Base-by-base conservation (phyloP, 2,797 vertebrate species). In the Argentina silus region DNA sequence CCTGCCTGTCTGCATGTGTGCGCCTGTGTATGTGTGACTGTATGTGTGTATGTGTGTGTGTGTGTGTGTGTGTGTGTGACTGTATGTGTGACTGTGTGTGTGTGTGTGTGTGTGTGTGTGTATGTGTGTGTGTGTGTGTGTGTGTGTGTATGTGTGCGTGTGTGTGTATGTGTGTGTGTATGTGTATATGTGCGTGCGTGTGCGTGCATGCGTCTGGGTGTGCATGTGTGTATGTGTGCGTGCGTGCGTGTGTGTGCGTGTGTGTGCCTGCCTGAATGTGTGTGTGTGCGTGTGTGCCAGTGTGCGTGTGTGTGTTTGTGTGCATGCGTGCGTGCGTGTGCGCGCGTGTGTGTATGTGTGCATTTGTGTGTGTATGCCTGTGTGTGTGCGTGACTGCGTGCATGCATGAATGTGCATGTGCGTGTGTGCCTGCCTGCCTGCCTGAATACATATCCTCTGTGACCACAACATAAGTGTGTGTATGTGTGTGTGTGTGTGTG, bases 381-480 rank as follows among this genome's bases (percentile, higher is more conserved):
- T 50, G 48, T 50, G 48, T 50, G 48, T 50, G 48, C 15, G 42
- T 36, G 27, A n/a, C n/a, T 36, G 27, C 4, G 4, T 36, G 27
- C 4, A 36, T 36, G 27, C 4, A 36, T 36, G 1, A 2, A 36
- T 36, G 27, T 36, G 27, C 27, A 36, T 36, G 4, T 36, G 27
- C 4, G 27, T 36, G 27, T 36, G 27, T 36, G 1, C 27, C 27
- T 4, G 1, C 27, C 27, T 4, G 1, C 27, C 91, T 89, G 87
- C 88, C 89, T 91, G 4, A 36, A 36, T 36, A 36, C 27, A 36
- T 36, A 36, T 36, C 27, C 27, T 36, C 27, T 36, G 27, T 36
- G 27, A 36, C 27, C 27, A 36, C 27, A 36, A 36, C 27, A 36
- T 36, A 36, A 2, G 84, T 90, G 50, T 51, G 50, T 11, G 11